Evolutionary conservation across 2,797 vertebrate species (phyloP).

Genomic region (Enteromius argenteus): DNA sequence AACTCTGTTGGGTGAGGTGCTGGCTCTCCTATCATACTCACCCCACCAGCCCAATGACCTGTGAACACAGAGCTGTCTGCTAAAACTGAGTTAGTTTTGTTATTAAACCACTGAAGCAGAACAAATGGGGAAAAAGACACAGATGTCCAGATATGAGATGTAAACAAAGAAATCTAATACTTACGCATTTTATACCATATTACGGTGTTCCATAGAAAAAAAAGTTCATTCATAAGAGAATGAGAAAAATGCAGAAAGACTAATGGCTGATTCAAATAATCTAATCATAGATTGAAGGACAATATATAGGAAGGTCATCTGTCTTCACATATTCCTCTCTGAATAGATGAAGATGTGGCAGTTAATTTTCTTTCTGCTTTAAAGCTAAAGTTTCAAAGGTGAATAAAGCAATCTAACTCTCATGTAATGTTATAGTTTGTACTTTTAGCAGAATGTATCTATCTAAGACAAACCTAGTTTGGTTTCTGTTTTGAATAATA

Average conservation of each 20-base stretch:
- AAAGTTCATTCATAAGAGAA: not conserved
- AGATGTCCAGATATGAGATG: not conserved
- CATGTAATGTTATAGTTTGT: not conserved
- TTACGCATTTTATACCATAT: not conserved
- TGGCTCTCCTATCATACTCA: not conserved
- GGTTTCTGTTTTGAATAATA: not conserved
- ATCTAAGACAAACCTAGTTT: not conserved
- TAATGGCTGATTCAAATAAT: not conserved
- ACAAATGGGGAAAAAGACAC: not conserved
- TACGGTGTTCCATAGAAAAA: not conserved
- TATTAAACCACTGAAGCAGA: conserved; percentile 16
- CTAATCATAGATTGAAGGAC: not conserved
- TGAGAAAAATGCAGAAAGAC: conserved; percentile 13
- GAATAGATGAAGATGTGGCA: not conserved
- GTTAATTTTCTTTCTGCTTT: not conserved
- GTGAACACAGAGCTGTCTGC: conserved; percentile 22
- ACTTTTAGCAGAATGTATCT: not conserved
- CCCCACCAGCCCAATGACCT: conserved; percentile 12
- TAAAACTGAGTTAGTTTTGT: conserved; percentile 17
- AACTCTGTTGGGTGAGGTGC: conserved; percentile 16
- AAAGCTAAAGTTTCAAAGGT: not conserved
- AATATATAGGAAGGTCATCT: not conserved
- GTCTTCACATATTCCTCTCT: conserved; percentile 17
- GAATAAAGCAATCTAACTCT: not conserved
- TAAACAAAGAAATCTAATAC: not conserved